phyloP scores from a whole-genome alignment of 2,888 invertebrate genomes.

The Chloroclysta siterata region DNA sequence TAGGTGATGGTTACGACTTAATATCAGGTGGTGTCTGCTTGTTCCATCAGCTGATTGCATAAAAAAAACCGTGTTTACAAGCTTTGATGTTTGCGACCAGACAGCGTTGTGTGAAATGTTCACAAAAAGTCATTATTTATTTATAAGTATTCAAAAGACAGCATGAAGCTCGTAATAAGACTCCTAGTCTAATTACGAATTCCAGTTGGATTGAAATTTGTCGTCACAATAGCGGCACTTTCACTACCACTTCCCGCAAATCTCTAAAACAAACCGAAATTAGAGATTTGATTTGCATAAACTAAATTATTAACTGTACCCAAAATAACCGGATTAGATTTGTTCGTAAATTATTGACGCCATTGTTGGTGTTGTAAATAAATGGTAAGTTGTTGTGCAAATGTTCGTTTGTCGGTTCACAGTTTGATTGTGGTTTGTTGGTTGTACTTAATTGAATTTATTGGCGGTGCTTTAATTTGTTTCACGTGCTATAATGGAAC shows the following conservation, averaged over 20 bases:
- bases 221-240: slow-evolving; percentile 21
- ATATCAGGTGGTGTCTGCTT: too few relatives aligned
- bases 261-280: slow-evolving; percentile 39
- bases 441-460: slow-evolving; percentile 13
- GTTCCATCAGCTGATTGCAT: too few relatives aligned
- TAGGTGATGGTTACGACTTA: too few relatives aligned
- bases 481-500: too few relatives aligned
- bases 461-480: not conserved
- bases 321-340: slow-evolving; percentile 58
- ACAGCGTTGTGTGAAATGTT: too few relatives aligned
- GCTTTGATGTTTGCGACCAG: too few relatives aligned
- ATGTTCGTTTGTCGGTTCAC: slow-evolving; percentile 46
- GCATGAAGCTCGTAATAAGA: not conserved
- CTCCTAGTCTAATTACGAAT: slow-evolving; percentile 5
- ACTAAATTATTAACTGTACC: slow-evolving; percentile 48
- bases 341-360: slow-evolving; percentile 63
- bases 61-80: too few relatives aligned
- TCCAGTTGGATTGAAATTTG: slow-evolving; percentile 21
- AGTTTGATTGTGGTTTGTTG: slow-evolving; percentile 30
- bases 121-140: too few relatives aligned
- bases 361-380: slow-evolving; percentile 58
- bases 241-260: slow-evolving; percentile 28
- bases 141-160: too few relatives aligned
- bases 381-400: slow-evolving; percentile 50
- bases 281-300: slow-evolving; percentile 45